These are phyloP conservation scores for Drosophila melanica DNA, from an alignment of 1,140 invertebrate genomes.

Conservation along the genomic window DNA sequence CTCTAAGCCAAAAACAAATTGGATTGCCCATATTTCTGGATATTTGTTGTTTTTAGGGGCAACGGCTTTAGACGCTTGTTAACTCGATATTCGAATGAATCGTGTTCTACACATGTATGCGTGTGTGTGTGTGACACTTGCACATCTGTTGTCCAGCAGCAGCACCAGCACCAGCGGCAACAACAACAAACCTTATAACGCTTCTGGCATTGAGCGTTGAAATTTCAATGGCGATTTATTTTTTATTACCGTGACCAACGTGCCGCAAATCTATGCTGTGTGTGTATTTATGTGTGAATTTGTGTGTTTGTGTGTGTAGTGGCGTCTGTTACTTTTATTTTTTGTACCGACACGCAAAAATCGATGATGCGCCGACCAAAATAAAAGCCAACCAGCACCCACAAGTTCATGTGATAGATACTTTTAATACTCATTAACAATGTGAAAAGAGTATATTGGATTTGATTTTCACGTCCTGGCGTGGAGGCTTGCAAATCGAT, in stretches of 20 bases:
- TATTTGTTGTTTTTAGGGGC: conserved; percentile 9
- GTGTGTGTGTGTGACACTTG: conserved; percentile 16
- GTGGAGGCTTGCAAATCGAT: too few relatives aligned
- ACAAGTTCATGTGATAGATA: conserved; percentile 54
- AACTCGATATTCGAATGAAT: conserved; percentile 33
- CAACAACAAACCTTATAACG: conserved; percentile 13
- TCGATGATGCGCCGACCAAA: conserved; percentile 73
- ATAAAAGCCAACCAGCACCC: conserved; percentile 69
- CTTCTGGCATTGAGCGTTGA: conserved; percentile 40
- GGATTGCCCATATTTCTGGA: conserved; percentile 17
- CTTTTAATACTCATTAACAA: conserved; percentile 2
- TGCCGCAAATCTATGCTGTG: conserved; percentile 30
- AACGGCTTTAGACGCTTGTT: conserved; percentile 27
- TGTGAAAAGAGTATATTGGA: not conserved
- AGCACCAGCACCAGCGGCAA: not conserved
- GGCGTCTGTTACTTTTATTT: conserved; percentile 16
- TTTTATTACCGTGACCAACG: conserved; percentile 72
- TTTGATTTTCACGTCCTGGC: too few relatives aligned
- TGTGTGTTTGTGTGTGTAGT: not conserved
- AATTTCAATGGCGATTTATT: conserved; percentile 79
- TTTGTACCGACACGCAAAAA: conserved; percentile 55
- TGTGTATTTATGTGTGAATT: not conserved
- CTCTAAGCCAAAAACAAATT: conserved; percentile 3
- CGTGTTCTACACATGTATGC: conserved; percentile 16
- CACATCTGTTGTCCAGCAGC: conserved; percentile 16